These are phyloP conservation scores for Leptopterna dolabrata DNA, from an alignment of 2,888 invertebrate species.

Conservation along the genomic window DNA sequence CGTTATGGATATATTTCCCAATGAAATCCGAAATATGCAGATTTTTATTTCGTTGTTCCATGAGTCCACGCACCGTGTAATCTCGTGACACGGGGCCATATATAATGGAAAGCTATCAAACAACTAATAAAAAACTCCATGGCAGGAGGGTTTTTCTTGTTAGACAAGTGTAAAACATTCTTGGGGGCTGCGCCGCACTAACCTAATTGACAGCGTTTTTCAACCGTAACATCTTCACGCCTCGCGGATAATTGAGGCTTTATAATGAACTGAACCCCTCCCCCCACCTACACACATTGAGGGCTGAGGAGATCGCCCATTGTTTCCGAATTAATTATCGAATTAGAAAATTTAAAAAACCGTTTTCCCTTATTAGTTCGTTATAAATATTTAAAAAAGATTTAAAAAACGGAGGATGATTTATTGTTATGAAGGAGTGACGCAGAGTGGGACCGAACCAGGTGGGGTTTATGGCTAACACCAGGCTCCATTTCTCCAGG, in stretches of 20 bases:
- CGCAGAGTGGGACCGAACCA: too few relatives aligned
- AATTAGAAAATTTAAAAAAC: background rate
- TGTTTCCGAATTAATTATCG: background rate
- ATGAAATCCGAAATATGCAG: constrained; percentile 11
- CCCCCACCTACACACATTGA: background rate
- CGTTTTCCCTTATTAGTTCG: background rate
- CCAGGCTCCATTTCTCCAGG: too few relatives aligned
- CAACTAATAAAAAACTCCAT: constrained; percentile 38
- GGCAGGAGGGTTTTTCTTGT: constrained; percentile 31
- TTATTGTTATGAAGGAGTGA: too few relatives aligned
- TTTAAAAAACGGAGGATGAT: too few relatives aligned
- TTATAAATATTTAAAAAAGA: constrained; percentile 16
- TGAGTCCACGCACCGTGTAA: constrained; percentile 20
- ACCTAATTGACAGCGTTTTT: constrained; percentile 54
- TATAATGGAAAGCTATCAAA: constrained; percentile 39
- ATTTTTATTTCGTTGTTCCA: background rate
- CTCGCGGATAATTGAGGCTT: constrained; percentile 48
- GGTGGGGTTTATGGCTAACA: too few relatives aligned
- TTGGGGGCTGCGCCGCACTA: constrained; percentile 27
- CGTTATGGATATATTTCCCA: background rate
- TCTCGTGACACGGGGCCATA: constrained; percentile 41
- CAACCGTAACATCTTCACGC: constrained; percentile 54
- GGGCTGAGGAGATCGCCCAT: background rate
- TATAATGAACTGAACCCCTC: constrained; percentile 26
- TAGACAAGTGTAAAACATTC: constrained; percentile 48